These are phyloP conservation scores for Regulus satrapa DNA, from an alignment of 2,113 vertebrate genomes.

Conservation along the genomic window DNA sequence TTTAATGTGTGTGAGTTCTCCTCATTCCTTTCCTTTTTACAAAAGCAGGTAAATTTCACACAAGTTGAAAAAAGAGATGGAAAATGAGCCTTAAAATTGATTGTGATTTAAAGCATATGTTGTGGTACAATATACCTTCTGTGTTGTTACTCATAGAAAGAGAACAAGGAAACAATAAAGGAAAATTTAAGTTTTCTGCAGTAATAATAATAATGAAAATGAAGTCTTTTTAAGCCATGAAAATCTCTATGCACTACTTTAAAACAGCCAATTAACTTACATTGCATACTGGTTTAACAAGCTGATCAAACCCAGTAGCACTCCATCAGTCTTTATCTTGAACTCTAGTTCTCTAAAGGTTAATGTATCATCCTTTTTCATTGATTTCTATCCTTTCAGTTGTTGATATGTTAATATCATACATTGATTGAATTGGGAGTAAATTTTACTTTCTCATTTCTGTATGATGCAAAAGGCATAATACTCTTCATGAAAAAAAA, in stretches of 20 bases:
- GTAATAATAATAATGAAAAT: constrained; percentile 37
- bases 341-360: constrained; percentile 44
- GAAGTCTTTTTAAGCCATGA: neutral
- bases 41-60: neutral
- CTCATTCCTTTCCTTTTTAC: neutral
- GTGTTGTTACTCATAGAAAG: neutral
- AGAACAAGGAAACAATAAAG: neutral
- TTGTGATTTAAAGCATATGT: neutral
- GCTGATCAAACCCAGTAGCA: constrained; percentile 44
- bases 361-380: constrained; percentile 46
- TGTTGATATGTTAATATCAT: constrained; percentile 53
- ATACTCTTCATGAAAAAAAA: neutral
- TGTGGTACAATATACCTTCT: neutral
- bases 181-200: neutral
- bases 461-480: neutral
- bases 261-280: constrained; percentile 64
- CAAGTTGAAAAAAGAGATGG: neutral
- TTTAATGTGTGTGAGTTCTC: neutral
- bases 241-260: constrained; percentile 10
- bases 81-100: neutral
- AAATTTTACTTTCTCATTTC: constrained; percentile 22
- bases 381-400: constrained; percentile 34
- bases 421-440: neutral
- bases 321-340: constrained; percentile 43
- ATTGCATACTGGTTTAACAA: constrained; percentile 34